phyloP scores from a whole-genome alignment of 2,888 invertebrate species.

The Papilio elwesi region DNA sequence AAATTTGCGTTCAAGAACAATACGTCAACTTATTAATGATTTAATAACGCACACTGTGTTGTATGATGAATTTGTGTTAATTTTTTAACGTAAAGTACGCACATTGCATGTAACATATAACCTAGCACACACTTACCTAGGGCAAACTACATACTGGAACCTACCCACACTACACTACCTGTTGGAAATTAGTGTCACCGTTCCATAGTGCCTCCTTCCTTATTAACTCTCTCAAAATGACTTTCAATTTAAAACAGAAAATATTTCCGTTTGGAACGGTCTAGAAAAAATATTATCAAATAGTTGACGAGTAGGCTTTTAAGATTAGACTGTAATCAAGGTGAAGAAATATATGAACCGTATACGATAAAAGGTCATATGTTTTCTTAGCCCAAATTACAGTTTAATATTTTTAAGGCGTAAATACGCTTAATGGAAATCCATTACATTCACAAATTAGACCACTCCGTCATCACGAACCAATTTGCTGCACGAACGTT shows the following conservation, averaged over 20 bases:
- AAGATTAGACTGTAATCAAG: background rate
- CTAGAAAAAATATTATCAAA: background rate
- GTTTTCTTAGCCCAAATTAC: conserved; percentile 21
- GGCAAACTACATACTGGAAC: too few species aligned
- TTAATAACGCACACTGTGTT: conserved; percentile 6
- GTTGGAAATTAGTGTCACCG: too few species aligned
- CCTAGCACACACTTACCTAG: too few species aligned
- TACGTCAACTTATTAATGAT: conserved; percentile 11
- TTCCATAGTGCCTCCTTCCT: too few species aligned
- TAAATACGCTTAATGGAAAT: conserved; percentile 60
- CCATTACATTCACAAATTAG: conserved; percentile 61
- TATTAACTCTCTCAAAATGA: too few species aligned
- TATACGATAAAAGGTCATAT: background rate
- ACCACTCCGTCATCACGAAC: conserved; percentile 46
- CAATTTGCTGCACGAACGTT: conserved; percentile 43
- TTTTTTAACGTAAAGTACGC: too few species aligned
- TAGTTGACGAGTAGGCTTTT: background rate
- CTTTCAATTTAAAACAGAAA: too few species aligned
- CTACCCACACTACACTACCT: too few species aligned
- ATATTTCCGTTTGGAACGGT: background rate
- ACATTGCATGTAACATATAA: too few species aligned
- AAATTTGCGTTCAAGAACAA: conserved; percentile 32
- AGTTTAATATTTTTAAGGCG: conserved; percentile 41
- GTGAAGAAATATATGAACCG: too few species aligned
- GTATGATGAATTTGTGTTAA: background rate